phyloP scores from a whole-genome alignment of 2,888 invertebrate species.

The Sussaba pulchella region DNA sequence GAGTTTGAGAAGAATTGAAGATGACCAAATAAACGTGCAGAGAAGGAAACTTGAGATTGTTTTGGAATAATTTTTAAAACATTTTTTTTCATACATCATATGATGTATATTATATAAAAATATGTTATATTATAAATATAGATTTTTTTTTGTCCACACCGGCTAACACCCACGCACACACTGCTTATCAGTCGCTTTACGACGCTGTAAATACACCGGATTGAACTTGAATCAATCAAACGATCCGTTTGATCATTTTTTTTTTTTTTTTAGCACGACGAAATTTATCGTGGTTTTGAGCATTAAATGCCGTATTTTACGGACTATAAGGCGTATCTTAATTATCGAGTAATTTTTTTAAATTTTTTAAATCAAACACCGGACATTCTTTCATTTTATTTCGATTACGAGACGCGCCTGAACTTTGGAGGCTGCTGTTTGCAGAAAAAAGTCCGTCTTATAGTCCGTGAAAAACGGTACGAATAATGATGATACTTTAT shows the following conservation, averaged over 20 bases:
- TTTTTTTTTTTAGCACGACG: conserved; percentile 38
- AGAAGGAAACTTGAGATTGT: conserved; percentile 43
- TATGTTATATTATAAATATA: too few relatives aligned
- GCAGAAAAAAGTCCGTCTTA: too few relatives aligned
- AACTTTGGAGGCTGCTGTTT: too few relatives aligned
- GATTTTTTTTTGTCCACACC: conserved; percentile 13
- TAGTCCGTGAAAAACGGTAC: too few relatives aligned
- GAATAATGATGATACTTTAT: too few relatives aligned
- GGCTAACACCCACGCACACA: conserved; percentile 44
- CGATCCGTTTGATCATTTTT: neutral
- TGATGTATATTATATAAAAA: neutral
- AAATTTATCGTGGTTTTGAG: conserved; percentile 29
- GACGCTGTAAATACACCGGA: conserved; percentile 57
- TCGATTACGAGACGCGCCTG: too few relatives aligned
- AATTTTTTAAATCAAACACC: too few relatives aligned
- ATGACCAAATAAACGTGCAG: conserved; percentile 9
- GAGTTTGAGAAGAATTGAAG: neutral
- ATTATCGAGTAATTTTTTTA: too few relatives aligned
- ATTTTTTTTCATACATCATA: conserved; percentile 19
- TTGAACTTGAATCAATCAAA: conserved; percentile 8
- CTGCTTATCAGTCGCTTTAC: conserved; percentile 61
- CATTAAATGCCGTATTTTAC: too few relatives aligned
- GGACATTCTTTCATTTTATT: too few relatives aligned
- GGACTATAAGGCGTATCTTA: too few relatives aligned
- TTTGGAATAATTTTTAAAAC: conserved; percentile 28